Evolutionary conservation across 1,140 invertebrate genomes (phyloP).

Genomic region (Zaprionus ghesquierei): DNA sequence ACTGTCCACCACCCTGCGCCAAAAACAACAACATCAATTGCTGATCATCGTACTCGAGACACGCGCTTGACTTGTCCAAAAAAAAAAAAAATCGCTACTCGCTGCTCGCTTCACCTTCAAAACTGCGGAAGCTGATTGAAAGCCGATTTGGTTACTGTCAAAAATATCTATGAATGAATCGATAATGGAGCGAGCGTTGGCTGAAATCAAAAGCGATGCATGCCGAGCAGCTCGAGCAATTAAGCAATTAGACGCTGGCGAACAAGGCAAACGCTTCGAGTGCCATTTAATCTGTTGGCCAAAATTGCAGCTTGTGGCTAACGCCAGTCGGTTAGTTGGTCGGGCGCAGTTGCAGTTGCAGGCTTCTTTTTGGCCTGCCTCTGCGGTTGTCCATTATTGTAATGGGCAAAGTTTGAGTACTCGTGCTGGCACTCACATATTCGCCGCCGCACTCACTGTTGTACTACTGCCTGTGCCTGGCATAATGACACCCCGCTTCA

Average conservation of each 20-base stretch:
- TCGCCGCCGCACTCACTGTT: neutral
- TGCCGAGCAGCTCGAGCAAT: constrained; percentile 5
- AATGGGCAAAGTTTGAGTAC: constrained; percentile 17
- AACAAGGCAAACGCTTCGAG: constrained; percentile 25
- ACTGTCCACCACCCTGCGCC: constrained; percentile 14
- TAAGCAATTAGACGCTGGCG: constrained; percentile 34
- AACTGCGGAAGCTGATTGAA: constrained; percentile 56
- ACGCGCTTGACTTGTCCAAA: constrained; percentile 60
- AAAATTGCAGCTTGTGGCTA: constrained; percentile 19
- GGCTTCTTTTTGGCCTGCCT: constrained; percentile 1
- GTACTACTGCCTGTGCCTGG: constrained; percentile 1
- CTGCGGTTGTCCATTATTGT: constrained; percentile 13
- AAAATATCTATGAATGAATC: constrained; percentile 72
- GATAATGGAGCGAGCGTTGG: constrained; percentile 8
- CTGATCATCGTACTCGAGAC: constrained; percentile 6
- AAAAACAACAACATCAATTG: constrained; percentile 16
- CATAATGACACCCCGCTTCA: constrained; percentile 33
- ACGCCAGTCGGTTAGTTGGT: constrained; percentile 5
- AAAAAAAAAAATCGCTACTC: neutral
- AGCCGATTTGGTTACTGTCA: constrained; percentile 42
- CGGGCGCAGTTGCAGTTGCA: neutral
- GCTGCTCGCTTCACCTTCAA: constrained; percentile 56
- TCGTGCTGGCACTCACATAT: constrained; percentile 20
- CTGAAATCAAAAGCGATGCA: constrained; percentile 24
- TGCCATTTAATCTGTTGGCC: constrained; percentile 38